Evolutionary conservation across 2,797 vertebrate genomes (phyloP).

Genomic region (Carapus acus): DNA sequence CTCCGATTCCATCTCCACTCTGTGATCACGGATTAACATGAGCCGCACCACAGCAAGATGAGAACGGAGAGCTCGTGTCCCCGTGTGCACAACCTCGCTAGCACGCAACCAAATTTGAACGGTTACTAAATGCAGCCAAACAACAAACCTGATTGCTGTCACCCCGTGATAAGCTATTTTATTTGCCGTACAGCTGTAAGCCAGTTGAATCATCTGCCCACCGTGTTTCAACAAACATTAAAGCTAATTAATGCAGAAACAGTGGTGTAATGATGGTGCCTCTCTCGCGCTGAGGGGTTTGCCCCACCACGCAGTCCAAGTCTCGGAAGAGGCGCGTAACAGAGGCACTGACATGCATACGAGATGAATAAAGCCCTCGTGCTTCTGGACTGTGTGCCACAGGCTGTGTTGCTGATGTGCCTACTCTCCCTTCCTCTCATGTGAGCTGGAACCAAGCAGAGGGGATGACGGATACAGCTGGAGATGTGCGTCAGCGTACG

Average conservation of each 20-base stretch:
- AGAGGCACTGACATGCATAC: conserved; percentile 53
- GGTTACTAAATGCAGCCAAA: conserved; percentile 7
- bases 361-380: conserved; percentile 47
- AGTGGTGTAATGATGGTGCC: conserved; percentile 41
- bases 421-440: conserved; percentile 44
- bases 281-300: conserved; percentile 31
- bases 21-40: conserved; percentile 30
- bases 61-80: conserved; percentile 7
- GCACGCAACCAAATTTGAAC: background rate
- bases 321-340: conserved; percentile 46
- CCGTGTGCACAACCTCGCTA: conserved; percentile 9
- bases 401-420: conserved; percentile 62
- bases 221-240: conserved; percentile 34
- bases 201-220: conserved; percentile 33
- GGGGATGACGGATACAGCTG: conserved; percentile 60
- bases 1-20: conserved; percentile 38
- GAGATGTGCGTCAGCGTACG: conserved; percentile 49
- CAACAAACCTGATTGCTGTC: conserved; percentile 3
- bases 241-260: conserved; percentile 52
- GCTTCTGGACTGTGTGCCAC: conserved; percentile 58
- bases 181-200: conserved; percentile 19
- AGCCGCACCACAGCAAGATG: conserved; percentile 21
- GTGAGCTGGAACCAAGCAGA: conserved; percentile 54
- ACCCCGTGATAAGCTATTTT: conserved; percentile 16
- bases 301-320: conserved; percentile 32